These are phyloP conservation scores for Acheta domesticus DNA, from an alignment of 2,888 invertebrate genomes.

Conservation along the genomic window DNA sequence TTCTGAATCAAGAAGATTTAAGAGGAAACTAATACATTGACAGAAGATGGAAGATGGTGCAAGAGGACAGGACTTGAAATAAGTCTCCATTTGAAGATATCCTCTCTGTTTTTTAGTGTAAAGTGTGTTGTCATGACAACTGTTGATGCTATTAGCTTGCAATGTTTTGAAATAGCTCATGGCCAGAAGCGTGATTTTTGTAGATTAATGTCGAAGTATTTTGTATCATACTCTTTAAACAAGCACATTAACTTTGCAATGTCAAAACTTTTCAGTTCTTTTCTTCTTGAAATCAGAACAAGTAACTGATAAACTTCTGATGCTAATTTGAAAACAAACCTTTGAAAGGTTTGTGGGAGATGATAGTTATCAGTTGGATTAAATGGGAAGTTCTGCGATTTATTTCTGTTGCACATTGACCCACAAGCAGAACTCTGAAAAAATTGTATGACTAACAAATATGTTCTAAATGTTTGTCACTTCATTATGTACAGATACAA, in stretches of 20 bases:
- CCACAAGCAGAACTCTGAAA: no score
- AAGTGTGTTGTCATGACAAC: neutral
- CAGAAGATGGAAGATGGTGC: neutral
- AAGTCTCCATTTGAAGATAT: neutral
- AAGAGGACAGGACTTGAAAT: neutral
- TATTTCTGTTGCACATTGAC: no score
- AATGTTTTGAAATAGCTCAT: neutral
- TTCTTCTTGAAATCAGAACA: neutral
- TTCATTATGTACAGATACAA: no score
- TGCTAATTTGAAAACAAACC: no score
- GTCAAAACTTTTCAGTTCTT: neutral
- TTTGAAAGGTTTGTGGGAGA: no score
- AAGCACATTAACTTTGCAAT: neutral
- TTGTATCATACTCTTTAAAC: neutral
- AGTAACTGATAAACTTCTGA: no score
- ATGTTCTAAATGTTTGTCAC: no score
- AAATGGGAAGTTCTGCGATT: no score
- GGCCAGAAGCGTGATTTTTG: neutral
- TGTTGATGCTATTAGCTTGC: neutral
- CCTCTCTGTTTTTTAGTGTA: no score
- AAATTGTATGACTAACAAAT: no score
- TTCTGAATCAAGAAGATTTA: constrained; percentile 6
- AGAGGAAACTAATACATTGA: neutral
- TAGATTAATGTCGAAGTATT: neutral
- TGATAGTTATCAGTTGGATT: no score